Percentiles rank a stretch among this genome's conserved stretches.
phyloP scores from a whole-genome alignment of 2,113 vertebrate genomes.

The crab-eating macaque (Macaca fascicularis) region DNA sequence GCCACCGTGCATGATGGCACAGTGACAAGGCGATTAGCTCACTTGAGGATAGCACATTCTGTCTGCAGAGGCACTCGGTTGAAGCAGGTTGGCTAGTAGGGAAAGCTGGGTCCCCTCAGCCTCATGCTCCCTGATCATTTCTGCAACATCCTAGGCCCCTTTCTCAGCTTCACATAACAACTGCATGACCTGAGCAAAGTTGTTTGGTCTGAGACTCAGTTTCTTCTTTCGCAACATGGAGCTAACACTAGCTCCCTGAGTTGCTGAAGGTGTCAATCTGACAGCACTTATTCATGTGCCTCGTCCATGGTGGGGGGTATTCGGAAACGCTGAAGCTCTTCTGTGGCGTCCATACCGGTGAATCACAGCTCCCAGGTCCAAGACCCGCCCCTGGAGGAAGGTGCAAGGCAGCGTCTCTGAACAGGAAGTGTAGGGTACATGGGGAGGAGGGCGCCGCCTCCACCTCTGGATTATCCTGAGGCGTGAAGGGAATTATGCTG shows the following conservation, averaged over 20 bases:
- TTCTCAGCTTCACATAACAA: background rate
- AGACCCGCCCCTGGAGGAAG: too few relatives aligned
- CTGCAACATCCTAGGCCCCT: too few relatives aligned
- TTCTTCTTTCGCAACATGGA: background rate
- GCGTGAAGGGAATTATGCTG: background rate
- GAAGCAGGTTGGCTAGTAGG: background rate
- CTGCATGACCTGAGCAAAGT: too few relatives aligned
- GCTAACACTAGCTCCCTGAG: background rate
- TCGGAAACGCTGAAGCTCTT: background rate
- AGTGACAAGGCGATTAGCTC: background rate
- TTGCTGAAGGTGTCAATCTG: background rate
- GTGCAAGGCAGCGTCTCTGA: background rate
- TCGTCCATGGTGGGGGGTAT: fast-evolving
- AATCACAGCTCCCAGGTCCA: background rate
- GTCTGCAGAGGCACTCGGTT: fast-evolving
- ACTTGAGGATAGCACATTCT: background rate
- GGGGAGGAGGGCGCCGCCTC: fast-evolving
- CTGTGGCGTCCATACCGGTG: too few relatives aligned
- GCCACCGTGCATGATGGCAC: fast-evolving
- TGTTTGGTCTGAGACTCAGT: background rate
- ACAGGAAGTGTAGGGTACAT: fast-evolving
- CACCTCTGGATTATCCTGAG: background rate
- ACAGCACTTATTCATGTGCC: fast-evolving
- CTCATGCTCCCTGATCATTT: background rate
- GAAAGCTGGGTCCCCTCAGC: background rate